Base-by-base conservation (phyloP, 2,888 invertebrate species). In the Dastarcus helophoroides region DNA sequence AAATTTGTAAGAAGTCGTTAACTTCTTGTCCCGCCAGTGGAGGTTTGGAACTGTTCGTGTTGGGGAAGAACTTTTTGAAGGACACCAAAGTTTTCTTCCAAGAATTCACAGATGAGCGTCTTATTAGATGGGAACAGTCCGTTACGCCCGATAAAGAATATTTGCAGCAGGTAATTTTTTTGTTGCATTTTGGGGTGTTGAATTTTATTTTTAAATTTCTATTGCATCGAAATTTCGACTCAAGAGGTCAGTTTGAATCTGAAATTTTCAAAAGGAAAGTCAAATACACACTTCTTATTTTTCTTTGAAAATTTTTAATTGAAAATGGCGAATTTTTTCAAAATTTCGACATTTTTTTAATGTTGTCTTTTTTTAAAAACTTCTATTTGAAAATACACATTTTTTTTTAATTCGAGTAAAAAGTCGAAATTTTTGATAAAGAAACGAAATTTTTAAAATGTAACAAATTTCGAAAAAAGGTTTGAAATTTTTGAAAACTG, bases 1-100 rank as follows among this genome's bases (percentile, higher is more conserved):
- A 90, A 65, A 89, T 90, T 39, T 84, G 84, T 53, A 86, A 88
- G 57, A 89, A 88, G 58, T 90, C 89, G 0, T 59, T 88, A 6
- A 76, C 77, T 14, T 79, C 84, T 13, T 80, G 82, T 53, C 79
- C 82, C 4, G 81, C 79, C 3, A 69, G 70, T 29, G 90, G 89
- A 4, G 88, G 88, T 1, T 60, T 80, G 36, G 89, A 90, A 58
- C 65, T 90, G 29, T 89, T 88, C 60, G 78, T 90, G 23, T 72
- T 90, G 37, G 90, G 90, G 17, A 90, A 90, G 63, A 90, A 90
- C 62, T 90, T 90, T 60, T 70, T 88, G 25, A 90, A 90, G 64
- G 90, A 90, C 62, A 86, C 88, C 4, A 73, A 79, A 42, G 80
- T 90, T 8, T 73, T 83, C 40, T 88, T 90, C 64, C 74, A 79